Conservation (phyloP, 2,888 invertebrate species). For the Scaptomyza polygonia region DNA sequence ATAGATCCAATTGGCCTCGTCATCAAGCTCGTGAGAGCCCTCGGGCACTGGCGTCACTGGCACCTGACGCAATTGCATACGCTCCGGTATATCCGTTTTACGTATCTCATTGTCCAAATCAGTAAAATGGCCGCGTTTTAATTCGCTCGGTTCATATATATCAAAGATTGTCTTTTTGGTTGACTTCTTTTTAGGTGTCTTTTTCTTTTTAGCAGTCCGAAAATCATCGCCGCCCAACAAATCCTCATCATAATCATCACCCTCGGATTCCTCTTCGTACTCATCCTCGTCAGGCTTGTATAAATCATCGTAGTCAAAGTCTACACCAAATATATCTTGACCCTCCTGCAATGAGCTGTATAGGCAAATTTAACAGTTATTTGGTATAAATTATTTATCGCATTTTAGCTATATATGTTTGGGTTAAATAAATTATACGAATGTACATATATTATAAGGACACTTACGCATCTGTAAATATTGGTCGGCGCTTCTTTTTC, state of each 20-base stretch:
- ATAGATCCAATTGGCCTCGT: slow-evolving; percentile 99
- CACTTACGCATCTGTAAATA: slow-evolving; percentile 94
- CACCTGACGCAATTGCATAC: slow-evolving; percentile 95
- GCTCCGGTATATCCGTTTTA: slow-evolving; percentile 94
- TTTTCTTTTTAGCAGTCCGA: slow-evolving; percentile 89
- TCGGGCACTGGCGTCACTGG: slow-evolving; percentile 93
- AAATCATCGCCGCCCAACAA: slow-evolving; percentile 87
- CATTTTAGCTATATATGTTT: too few species aligned
- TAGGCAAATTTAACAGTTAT: not conserved
- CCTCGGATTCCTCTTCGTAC: slow-evolving; percentile 90
- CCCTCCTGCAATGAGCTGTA: slow-evolving; percentile 96
- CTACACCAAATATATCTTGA: slow-evolving; percentile 99
- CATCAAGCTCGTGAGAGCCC: slow-evolving; percentile 93
- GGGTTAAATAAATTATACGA: not conserved
- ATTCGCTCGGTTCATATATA: slow-evolving; percentile 98
- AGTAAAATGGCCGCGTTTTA: slow-evolving; percentile 98
- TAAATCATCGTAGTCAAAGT: slow-evolving; percentile 97
- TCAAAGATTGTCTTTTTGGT: slow-evolving; percentile 95
- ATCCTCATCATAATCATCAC: slow-evolving; percentile 92
- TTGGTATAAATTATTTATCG: not conserved
- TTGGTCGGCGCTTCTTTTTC: slow-evolving; percentile 91
- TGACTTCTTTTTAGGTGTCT: slow-evolving; percentile 90
- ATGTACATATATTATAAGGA: not conserved
- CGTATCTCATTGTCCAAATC: slow-evolving; percentile 96
- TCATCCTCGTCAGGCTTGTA: slow-evolving; percentile 93